A percentile compares a stretch with the other conserved stretches of the same genome.
Evolutionary conservation across 2,113 vertebrate species (phyloP).

Genomic region (Coregonus clupeaformis): DNA sequence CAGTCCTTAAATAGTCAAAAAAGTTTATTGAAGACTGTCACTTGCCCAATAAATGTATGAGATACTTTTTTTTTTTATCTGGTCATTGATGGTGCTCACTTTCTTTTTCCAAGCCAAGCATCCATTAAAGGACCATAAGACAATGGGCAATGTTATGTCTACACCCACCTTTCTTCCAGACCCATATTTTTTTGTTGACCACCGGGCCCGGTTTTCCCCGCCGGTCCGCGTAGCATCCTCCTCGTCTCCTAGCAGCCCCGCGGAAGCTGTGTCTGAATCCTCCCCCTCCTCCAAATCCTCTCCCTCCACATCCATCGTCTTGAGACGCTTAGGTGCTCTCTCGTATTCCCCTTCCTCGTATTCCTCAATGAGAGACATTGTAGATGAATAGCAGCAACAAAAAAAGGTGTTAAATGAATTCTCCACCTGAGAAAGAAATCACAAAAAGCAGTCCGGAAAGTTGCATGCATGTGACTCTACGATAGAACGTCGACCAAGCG

Average conservation of each 20-base stretch:
- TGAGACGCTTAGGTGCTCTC: slow-evolving; percentile 81
- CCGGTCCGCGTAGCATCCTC: slow-evolving; percentile 33
- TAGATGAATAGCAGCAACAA: background rate
- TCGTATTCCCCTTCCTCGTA: slow-evolving; percentile 77
- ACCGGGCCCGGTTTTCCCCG: slow-evolving; percentile 35
- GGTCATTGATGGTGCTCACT: no score
- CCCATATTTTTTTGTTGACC: slow-evolving; percentile 28
- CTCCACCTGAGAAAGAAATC: background rate
- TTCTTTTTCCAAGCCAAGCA: no score
- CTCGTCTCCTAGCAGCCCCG: slow-evolving; percentile 47
- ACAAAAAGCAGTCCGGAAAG: background rate
- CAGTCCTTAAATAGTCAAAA: background rate
- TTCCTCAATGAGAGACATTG: slow-evolving; percentile 57
- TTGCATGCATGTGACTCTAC: background rate
- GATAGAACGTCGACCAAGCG: background rate
- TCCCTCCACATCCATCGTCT: slow-evolving; percentile 34
- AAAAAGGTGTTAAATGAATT: background rate
- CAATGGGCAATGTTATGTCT: no score
- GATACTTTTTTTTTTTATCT: no score
- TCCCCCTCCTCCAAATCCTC: slow-evolving; percentile 54
- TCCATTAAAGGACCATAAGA: no score
- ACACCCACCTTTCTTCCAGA: slow-evolving; percentile 36
- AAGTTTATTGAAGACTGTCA: background rate
- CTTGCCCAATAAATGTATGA: background rate
- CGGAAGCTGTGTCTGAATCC: slow-evolving; percentile 52